Base-by-base conservation (phyloP, 2,888 invertebrate genomes). In the Ichneumoninae sp. region DNA sequence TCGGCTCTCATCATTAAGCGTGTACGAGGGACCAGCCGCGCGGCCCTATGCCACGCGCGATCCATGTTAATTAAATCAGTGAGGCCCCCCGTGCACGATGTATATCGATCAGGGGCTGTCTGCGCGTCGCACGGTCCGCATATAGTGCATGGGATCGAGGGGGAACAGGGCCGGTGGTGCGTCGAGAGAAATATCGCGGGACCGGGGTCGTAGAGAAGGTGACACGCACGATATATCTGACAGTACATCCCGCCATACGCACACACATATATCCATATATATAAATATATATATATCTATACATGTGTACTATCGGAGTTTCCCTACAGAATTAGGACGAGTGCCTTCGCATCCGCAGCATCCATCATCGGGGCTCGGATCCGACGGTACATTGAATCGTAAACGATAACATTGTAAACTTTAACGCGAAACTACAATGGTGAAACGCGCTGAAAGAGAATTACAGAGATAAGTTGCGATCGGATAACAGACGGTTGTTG, bases 41-140 rank as follows among this genome's bases (percentile, higher is more conserved):
- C 74, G n/a, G 10, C 79, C 44, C 22, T 57, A 57, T 80, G 83
- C 77, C 83, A 83, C 88, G 80, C 87, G 81, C 85, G 82, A 89
- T 89, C 86, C 89, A 88, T 87, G 89, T 89, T 90, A 90, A 91
- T 91, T 88, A 91, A 90, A 91, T 91, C 88, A 89, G 85, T 66
- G 77, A 52, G 30, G 30, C 50, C 69, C 80, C 63, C 66, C 57
- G 26, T 77, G 76, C 57, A 70, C 82, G 57, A 76, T 82, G 76
- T 77, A 66, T 76, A 82, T 77, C 82, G 82, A 82, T 82, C 82
- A 77, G 82, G 57, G 71, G 71, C 76, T 77, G 82, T 77, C 82
- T 82, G 71, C 82, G 70, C 57, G 66, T 68, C 77, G 75, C 47
- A 30, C 65, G 36, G 57, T 69, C 40, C 57, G 22, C 50, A 50